Evolutionary conservation across 2,888 invertebrate species (phyloP).

Genomic region (Epinotia demarniana): DNA sequence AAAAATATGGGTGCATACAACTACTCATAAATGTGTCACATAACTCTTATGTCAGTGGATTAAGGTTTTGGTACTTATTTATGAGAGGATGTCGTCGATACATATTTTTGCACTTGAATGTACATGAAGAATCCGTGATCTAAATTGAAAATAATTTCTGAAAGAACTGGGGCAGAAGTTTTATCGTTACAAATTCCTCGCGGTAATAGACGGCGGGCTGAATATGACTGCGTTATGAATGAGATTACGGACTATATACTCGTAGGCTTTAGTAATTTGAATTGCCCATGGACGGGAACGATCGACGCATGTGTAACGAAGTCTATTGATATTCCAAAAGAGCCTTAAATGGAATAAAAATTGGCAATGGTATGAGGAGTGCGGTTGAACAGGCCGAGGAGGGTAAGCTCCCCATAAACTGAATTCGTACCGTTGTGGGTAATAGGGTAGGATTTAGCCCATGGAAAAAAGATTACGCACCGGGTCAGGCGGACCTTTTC

Average conservation of each 20-base stretch:
- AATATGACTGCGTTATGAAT: constrained; percentile 49
- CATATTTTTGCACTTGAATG: too few relatives aligned
- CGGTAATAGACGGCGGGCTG: constrained; percentile 30
- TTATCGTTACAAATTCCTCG: constrained; percentile 34
- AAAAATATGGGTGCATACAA: too few relatives aligned
- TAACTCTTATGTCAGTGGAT: too few relatives aligned
- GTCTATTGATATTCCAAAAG: constrained; percentile 63
- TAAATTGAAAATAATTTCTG: constrained; percentile 16
- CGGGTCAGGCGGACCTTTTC: constrained; percentile 57
- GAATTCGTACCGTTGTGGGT: constrained; percentile 62
- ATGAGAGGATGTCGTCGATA: too few relatives aligned
- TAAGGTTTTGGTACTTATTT: too few relatives aligned
- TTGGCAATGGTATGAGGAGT: constrained; percentile 55
- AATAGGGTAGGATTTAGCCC: constrained; percentile 66
- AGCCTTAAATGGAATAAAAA: constrained; percentile 64
- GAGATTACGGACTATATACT: constrained; percentile 45
- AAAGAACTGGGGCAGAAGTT: constrained; percentile 27
- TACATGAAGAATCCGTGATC: constrained; percentile 11
- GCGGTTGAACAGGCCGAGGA: constrained; percentile 29
- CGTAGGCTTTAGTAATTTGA: constrained; percentile 53
- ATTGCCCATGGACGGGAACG: constrained; percentile 50
- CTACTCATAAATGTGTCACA: too few relatives aligned
- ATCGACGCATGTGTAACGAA: constrained; percentile 53
- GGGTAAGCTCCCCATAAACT: constrained; percentile 59
- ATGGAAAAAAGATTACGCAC: constrained; percentile 64